These are phyloP conservation scores for Argentina silus DNA, from an alignment of 2,797 vertebrate species.

Conservation along the genomic window DNA sequence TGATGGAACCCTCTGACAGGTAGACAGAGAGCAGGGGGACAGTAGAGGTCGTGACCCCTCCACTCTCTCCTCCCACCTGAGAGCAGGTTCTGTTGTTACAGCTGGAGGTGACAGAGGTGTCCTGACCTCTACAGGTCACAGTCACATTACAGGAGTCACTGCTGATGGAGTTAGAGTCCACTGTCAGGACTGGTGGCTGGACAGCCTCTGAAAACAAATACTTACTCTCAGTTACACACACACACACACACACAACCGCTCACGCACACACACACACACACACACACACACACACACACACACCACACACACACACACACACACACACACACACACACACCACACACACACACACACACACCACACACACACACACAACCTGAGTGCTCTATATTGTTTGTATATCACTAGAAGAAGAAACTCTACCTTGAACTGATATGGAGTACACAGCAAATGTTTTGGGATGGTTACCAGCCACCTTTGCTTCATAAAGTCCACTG, in stretches of 20 bases:
- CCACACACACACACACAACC: neutral
- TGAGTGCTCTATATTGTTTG: neutral
- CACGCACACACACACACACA: no score
- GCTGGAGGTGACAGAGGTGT: conserved; percentile 1
- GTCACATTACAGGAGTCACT: conserved; percentile 14
- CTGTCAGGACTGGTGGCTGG: neutral
- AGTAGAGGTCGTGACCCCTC: neutral
- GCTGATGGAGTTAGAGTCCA: neutral
- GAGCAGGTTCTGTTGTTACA: conserved; percentile 34
- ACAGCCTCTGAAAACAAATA: conserved; percentile 30
- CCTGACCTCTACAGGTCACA: conserved; percentile 31
- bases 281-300: no score
- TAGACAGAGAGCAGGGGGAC: conserved; percentile 3
- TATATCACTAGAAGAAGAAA: neutral
- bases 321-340: no score
- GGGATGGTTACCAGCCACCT: rapidly evolving
- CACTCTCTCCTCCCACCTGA: neutral
- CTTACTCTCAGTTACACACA: no score
- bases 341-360: no score
- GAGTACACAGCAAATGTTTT: neutral
- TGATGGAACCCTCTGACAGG: conserved; percentile 3
- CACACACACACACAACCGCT: no score
- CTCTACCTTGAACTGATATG: conserved; percentile 49
- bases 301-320: no score
- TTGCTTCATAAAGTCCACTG: conserved; percentile 34